phyloP scores from a whole-genome alignment of 1,140 invertebrate genomes.

The Zelostemma sp. region DNA sequence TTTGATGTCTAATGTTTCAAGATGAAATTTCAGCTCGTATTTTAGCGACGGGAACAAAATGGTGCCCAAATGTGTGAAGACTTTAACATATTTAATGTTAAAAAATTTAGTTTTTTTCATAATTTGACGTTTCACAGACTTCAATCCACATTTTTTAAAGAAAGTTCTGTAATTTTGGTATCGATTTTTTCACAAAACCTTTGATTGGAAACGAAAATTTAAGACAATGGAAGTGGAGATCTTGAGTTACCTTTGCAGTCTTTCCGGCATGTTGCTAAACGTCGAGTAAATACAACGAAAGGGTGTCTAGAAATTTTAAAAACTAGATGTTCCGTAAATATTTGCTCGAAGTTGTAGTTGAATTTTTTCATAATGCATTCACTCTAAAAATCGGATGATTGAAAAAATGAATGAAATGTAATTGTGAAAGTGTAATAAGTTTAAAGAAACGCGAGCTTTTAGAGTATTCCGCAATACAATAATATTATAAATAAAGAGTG shows the following conservation, averaged over 20 bases:
- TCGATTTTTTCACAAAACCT: not conserved
- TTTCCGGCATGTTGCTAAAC: slow-evolving; percentile 9
- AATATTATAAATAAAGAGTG: too few species aligned
- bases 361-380: too few species aligned
- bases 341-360: not conserved
- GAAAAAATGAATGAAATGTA: not conserved
- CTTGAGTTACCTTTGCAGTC: slow-evolving; percentile 3
- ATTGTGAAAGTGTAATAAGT: too few species aligned
- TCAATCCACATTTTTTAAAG: not conserved
- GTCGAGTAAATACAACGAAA: slow-evolving; percentile 8
- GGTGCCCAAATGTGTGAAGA: not conserved
- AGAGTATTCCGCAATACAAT: too few species aligned
- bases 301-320: slow-evolving; percentile 6
- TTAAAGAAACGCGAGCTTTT: too few species aligned
- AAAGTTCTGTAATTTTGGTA: not conserved
- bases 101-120: not conserved
- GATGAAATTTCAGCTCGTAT: not conserved
- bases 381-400: not conserved
- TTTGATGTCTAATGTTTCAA: too few species aligned
- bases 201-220: slow-evolving; percentile 13
- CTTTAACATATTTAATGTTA: not conserved
- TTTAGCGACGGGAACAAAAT: not conserved
- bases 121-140: not conserved
- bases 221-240: not conserved
- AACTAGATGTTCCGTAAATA: slow-evolving; percentile 8